phyloP scores from a whole-genome alignment of 2,113 vertebrate genomes.

The cat (Felis catus) region F.catus_Fca126_mat1.0 CM031423.1:14189501-14190000 shows the following conservation, averaged over 20 bases:
- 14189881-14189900: background rate
- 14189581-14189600: background rate
- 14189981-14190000: background rate
- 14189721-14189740: background rate
- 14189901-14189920: background rate
- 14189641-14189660: background rate
- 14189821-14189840: too few relatives aligned
- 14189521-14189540: background rate
- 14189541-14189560: background rate
- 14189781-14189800: background rate
- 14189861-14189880: too few relatives aligned
- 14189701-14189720: background rate
- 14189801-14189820: background rate
- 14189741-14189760: fast-evolving
- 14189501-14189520: background rate
- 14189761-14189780: fast-evolving
- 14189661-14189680: background rate
- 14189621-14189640: background rate
- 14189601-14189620: too few relatives aligned
- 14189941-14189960: background rate
- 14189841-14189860: background rate
- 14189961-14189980: background rate
- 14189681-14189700: background rate
- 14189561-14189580: fast-evolving
- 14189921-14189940: background rate